Evolutionary conservation across 2,113 vertebrate species (phyloP).

Genomic region (Vulpes lagopus): DNA sequence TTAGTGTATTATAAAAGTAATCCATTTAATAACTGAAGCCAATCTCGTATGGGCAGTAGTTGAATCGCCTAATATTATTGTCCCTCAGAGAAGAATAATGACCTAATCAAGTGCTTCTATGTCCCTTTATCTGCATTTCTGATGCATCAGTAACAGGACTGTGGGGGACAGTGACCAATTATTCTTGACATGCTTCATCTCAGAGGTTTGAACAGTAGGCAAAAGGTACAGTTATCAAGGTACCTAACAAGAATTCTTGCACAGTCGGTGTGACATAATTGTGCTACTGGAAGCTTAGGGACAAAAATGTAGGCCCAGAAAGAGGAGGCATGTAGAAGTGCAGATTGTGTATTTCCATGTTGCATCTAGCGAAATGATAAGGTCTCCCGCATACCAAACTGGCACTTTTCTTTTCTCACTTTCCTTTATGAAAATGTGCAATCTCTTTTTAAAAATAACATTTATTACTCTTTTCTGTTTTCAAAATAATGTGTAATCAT

Average conservation of each 20-base stretch:
- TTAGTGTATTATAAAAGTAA: background rate
- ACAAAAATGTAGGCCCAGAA: background rate
- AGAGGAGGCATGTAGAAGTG: background rate
- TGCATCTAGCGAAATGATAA: background rate
- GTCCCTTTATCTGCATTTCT: background rate
- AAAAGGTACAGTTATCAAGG: background rate
- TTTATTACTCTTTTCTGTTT: background rate
- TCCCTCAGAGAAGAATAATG: background rate
- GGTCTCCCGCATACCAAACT: background rate
- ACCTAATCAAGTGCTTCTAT: background rate
- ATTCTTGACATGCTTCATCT: background rate
- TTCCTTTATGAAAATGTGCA: background rate
- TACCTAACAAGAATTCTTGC: background rate
- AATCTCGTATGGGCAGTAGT: background rate
- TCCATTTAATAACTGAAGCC: background rate
- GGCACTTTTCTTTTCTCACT: background rate
- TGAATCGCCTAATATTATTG: background rate
- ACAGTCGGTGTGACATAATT: background rate
- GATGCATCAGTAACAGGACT: background rate
- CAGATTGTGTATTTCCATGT: background rate
- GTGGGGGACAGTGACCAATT: background rate
- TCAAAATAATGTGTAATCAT: background rate
- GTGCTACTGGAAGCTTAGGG: background rate
- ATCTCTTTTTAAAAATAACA: background rate
- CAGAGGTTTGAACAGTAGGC: background rate